Evolutionary conservation across 2,113 vertebrate genomes (phyloP).

Genomic region (Dasyornis broadbenti): DNA sequence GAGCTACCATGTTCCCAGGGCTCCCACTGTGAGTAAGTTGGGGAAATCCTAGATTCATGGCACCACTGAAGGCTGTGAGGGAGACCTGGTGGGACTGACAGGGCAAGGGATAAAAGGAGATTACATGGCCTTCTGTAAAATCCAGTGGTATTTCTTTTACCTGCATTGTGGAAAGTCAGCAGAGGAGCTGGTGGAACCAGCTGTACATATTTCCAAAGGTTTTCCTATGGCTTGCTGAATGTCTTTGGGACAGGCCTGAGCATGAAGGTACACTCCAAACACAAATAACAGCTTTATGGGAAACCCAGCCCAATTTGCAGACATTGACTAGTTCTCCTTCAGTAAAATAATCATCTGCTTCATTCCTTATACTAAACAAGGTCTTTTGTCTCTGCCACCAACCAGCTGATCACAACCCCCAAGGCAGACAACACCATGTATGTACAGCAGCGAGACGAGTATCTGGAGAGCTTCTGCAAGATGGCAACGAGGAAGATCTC

Average conservation of each 20-base stretch:
- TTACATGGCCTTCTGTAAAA: not conserved
- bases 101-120: not conserved
- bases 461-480: slow-evolving; percentile 96
- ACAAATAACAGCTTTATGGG: not conserved
- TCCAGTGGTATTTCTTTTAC: not conserved
- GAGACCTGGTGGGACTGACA: not conserved
- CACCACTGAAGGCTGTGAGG: not conserved
- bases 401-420: slow-evolving; percentile 90
- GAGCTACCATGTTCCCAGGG: not conserved
- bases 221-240: not conserved
- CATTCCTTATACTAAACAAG: slow-evolving; percentile 8
- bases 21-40: not conserved
- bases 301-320: not conserved
- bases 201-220: not conserved
- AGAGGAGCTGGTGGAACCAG: not conserved
- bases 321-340: not conserved
- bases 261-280: not conserved
- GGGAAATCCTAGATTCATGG: not conserved
- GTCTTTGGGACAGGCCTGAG: not conserved
- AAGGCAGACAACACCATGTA: slow-evolving; percentile 89
- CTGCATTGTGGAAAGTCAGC: not conserved
- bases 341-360: not conserved
- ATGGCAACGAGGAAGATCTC: slow-evolving; percentile 96
- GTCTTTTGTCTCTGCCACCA: slow-evolving; percentile 41
- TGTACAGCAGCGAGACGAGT: slow-evolving; percentile 91